Conservation (phyloP, 2,113 vertebrate genomes). For the Cromileptes altivelis region DNA sequence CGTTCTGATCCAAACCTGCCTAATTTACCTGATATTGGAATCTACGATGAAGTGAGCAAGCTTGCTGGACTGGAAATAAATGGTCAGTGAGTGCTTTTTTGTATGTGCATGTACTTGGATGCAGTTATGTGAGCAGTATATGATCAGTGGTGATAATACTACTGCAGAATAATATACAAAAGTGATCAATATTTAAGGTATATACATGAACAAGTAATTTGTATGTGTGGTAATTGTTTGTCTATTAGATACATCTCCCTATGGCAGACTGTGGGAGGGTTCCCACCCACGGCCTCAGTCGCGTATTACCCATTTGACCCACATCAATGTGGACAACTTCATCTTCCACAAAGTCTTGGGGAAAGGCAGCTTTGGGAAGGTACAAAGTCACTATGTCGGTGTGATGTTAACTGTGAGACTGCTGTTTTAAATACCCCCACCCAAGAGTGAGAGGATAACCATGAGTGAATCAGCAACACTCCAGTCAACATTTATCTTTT, state of each 20-base stretch:
- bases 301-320: constrained; percentile 80
- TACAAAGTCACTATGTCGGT: constrained; percentile 59
- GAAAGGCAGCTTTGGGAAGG: constrained; percentile 99
- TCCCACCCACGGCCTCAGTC: constrained; percentile 71
- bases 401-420: neutral
- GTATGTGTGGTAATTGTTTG: constrained; percentile 3
- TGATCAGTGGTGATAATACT: neutral
- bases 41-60: constrained; percentile 93
- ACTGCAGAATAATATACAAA: neutral
- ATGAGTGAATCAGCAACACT: neutral
- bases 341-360: constrained; percentile 95
- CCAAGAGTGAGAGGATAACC: neutral
- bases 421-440: neutral
- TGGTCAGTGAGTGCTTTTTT: constrained; percentile 60
- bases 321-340: constrained; percentile 90
- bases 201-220: neutral
- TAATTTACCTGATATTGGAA: constrained; percentile 87
- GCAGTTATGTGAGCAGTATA: neutral
- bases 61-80: constrained; percentile 78
- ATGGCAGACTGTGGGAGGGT: constrained; percentile 91
- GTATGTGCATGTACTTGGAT: neutral
- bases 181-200: neutral
- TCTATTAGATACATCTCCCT: constrained; percentile 80
- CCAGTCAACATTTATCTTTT: neutral
- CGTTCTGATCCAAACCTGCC: constrained; percentile 87